Evolutionary conservation across 2,797 vertebrate species (phyloP), one percentile per base, ranked within the genome.

Genomic region (Argya squamiceps): DNA sequence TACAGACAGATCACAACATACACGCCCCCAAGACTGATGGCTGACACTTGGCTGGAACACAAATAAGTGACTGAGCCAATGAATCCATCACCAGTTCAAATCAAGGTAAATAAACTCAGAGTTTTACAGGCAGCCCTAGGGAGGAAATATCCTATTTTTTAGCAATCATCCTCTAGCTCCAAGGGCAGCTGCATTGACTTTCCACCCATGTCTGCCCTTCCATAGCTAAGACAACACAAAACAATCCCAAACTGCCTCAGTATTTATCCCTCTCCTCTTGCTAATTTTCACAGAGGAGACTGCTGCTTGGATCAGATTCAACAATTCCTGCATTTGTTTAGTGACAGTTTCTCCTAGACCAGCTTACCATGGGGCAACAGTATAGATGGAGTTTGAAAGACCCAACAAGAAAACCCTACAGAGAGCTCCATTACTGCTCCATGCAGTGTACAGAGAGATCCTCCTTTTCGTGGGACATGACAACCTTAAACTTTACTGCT

Each of bases 21-120:
- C 8, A 81, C 11, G 0, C 44, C 73, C 81, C 92, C 70, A 74
- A 84, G 76, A 84, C 58, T 65, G 87, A 86, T 11, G 79, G 74
- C 74, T 95, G 92, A 89, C 86, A 52, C 87, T 86, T 68, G 56
- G 83, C 73, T 93, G 79, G 43, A 76, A 73, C 87, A 53, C 73
- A 78, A 65, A 3, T 8, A 34, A 93, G 56, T 4, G 15, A 55
- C 84, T 69, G 78, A 84, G 63, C 84, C 9, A 2, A 71, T 58
- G 75, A 92, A 81, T 91, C 69, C 65, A 84, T 60, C 90, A 83
- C 63, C 53, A 60, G 36, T 39, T 81, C 73, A 84, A 86, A 95
- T 67, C 29, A 73, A 94, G 77, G 69, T 67, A 88, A 93, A 92
- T 21, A 63, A 80, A 47, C 17, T 53, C 85, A 76, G 69, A 84